phyloP scores from a whole-genome alignment of 2,113 vertebrate species.

The Istiophorus platypterus region DNA sequence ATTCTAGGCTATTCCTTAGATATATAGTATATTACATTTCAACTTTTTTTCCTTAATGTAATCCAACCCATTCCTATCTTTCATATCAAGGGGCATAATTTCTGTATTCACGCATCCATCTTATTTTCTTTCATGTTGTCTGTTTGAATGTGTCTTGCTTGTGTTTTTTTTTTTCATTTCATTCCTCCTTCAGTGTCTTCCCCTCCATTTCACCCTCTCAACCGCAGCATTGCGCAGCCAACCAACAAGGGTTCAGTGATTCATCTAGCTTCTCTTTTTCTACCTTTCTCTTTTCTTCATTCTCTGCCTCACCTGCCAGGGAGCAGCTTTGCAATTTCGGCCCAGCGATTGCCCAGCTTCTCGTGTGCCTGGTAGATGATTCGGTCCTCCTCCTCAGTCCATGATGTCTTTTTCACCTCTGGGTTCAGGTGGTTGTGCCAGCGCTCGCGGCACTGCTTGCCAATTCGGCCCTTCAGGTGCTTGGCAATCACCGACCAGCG shows the following conservation, averaged over 20 bases:
- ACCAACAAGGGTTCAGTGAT: conserved; percentile 59
- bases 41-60: not conserved
- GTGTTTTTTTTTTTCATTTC: conserved; percentile 15
- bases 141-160: not conserved
- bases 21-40: too few relatives aligned
- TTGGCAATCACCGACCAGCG: conserved; percentile 99
- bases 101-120: conserved; percentile 11
- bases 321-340: conserved; percentile 98
- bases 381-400: conserved; percentile 99
- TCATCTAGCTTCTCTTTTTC: conserved; percentile 43
- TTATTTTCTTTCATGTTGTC: not conserved
- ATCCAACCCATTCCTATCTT: not conserved
- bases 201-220: conserved; percentile 39
- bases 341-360: conserved; percentile 99
- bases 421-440: conserved; percentile 99
- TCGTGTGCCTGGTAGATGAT: conserved; percentile 99
- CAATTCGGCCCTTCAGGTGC: conserved; percentile 98
- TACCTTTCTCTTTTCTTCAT: not conserved
- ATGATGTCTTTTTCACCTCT: conserved; percentile 99
- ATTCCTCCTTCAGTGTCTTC: not conserved
- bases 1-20: not conserved
- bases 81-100: not conserved
- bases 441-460: conserved; percentile 98
- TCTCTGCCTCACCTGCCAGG: conserved; percentile 91
- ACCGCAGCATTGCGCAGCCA: conserved; percentile 53